phyloP scores from a whole-genome alignment of 2,888 invertebrate genomes.

The Andrena fulva region DNA sequence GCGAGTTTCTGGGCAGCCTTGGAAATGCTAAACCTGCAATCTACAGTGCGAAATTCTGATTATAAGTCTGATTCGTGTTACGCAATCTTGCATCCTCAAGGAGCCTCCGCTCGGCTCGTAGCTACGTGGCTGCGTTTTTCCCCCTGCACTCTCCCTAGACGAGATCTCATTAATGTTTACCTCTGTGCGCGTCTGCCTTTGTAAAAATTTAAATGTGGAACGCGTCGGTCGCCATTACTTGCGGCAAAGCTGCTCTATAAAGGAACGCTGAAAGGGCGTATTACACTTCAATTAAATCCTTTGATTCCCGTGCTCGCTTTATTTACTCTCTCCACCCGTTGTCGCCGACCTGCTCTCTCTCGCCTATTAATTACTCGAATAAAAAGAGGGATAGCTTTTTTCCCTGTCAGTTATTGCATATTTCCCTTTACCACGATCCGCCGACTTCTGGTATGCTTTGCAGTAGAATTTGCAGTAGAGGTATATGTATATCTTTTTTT shows the following conservation, averaged over 20 bases:
- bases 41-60: background rate
- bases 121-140: background rate
- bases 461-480: background rate
- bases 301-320: background rate
- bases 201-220: conserved; percentile 6
- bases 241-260: background rate
- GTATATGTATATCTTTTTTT: no score
- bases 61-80: background rate
- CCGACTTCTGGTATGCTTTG: background rate
- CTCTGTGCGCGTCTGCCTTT: background rate
- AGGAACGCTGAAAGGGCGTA: background rate
- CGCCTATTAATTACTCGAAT: background rate
- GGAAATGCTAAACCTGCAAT: background rate
- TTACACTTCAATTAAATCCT: conserved; percentile 15
- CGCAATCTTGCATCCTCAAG: background rate
- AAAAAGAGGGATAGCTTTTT: background rate
- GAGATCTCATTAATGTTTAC: conserved; percentile 23
- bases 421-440: background rate
- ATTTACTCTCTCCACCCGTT: background rate
- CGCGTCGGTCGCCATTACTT: background rate
- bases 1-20: background rate
- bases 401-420: background rate
- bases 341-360: background rate
- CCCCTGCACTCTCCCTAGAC: background rate
- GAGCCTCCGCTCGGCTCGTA: background rate